phyloP scores from a whole-genome alignment of 2,888 invertebrate species.

The Lasius platythorax region DNA sequence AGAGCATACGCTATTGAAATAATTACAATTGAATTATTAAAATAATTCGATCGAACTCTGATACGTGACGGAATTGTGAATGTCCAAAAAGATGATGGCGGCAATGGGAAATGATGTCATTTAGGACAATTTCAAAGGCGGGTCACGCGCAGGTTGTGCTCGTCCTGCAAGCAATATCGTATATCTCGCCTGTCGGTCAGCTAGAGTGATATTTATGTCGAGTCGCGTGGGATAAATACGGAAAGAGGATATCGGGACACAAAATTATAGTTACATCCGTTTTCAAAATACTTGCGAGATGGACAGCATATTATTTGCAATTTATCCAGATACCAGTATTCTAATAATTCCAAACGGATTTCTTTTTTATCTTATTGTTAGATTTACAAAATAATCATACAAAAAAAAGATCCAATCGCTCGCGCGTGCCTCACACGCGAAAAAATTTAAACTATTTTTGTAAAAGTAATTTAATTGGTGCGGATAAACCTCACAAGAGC shows the following conservation, averaged over 20 bases:
- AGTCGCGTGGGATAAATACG: slow-evolving; percentile 73
- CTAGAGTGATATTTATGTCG: slow-evolving; percentile 76
- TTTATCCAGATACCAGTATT: background rate
- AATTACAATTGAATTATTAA: background rate
- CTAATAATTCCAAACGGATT: background rate
- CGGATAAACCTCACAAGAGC: background rate
- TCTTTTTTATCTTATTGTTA: background rate
- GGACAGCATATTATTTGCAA: background rate
- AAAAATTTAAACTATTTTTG: background rate
- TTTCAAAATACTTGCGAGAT: background rate
- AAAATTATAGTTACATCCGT: slow-evolving; percentile 53
- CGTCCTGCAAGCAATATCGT: slow-evolving; percentile 74
- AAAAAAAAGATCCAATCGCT: background rate
- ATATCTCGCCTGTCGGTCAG: slow-evolving; percentile 74
- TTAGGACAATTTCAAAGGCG: slow-evolving; percentile 69
- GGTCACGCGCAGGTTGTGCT: slow-evolving; percentile 69
- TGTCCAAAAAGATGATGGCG: slow-evolving; percentile 42
- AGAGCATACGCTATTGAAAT: background rate
- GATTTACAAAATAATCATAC: background rate
- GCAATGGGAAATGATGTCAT: slow-evolving; percentile 70
- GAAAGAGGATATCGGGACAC: slow-evolving; percentile 67
- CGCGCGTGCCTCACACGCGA: background rate
- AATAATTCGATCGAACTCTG: slow-evolving; percentile 14
- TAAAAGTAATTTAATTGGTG: background rate
- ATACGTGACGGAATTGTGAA: slow-evolving; percentile 26